A percentile compares a stretch with the other conserved stretches of the same genome.
Evolutionary conservation across 2,797 vertebrate species (phyloP).

Genomic region (Sebastes nivosus): DNA sequence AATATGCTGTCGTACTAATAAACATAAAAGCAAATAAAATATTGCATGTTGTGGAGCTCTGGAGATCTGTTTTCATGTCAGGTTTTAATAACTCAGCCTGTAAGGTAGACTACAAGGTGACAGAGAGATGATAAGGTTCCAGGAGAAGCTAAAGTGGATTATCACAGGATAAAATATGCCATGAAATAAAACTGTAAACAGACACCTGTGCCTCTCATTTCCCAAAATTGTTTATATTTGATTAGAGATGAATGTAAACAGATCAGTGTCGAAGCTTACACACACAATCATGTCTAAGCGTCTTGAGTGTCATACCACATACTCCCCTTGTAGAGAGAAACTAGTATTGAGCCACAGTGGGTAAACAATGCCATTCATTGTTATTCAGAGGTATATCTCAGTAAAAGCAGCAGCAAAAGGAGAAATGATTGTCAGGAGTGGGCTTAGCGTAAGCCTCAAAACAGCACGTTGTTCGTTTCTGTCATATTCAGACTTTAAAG

Average conservation of each 20-base stretch:
- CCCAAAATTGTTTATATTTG: constrained; percentile 19
- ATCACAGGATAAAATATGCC: constrained; percentile 28
- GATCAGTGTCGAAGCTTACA: background rate
- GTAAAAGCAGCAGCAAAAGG: constrained; percentile 29
- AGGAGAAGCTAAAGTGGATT: constrained; percentile 25
- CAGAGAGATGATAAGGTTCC: constrained; percentile 26
- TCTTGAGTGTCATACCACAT: background rate
- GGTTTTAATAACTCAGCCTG: constrained; percentile 31
- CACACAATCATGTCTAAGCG: background rate
- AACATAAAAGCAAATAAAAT: background rate
- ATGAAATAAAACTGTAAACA: constrained; percentile 49
- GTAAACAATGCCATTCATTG: constrained; percentile 47
- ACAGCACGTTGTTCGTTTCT: constrained; percentile 25
- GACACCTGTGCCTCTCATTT: constrained; percentile 24
- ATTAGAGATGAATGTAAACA: constrained; percentile 22
- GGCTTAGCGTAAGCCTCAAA: constrained; percentile 27
- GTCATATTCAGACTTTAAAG: constrained; percentile 34
- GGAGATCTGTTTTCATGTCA: constrained; percentile 3
- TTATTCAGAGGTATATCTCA: constrained; percentile 55
- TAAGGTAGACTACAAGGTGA: constrained; percentile 32
- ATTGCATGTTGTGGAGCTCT: background rate
- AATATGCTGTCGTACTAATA: background rate
- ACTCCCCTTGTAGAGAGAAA: background rate
- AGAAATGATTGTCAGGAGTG: constrained; percentile 16
- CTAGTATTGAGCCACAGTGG: background rate